Evolutionary conservation across 2,888 invertebrate genomes (phyloP).

Genomic region (Drosophila paranaensis): DNA sequence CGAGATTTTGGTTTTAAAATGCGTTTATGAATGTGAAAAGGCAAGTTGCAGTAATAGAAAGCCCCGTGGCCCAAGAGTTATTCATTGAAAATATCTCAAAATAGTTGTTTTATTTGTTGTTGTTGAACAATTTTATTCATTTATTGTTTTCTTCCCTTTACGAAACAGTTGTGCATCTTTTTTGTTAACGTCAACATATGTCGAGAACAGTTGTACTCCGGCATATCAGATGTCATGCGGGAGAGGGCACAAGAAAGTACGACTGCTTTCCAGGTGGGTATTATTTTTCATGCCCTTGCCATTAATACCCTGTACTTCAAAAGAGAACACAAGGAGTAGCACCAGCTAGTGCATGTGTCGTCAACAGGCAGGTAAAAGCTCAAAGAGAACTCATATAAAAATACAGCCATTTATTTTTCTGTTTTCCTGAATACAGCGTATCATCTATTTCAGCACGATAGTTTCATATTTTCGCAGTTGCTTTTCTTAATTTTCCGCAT

Average conservation of each 20-base stretch:
- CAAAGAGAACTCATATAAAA: background rate
- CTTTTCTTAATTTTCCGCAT: slow-evolving; percentile 55
- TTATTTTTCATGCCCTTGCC: background rate
- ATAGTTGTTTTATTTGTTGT: too few relatives aligned
- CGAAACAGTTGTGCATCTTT: background rate
- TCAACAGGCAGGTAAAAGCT: background rate
- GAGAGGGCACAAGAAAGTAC: background rate
- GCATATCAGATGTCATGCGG: slow-evolving; percentile 13
- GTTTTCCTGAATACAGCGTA: background rate
- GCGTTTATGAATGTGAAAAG: too few relatives aligned
- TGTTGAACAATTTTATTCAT: background rate
- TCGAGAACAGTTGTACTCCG: slow-evolving; percentile 5
- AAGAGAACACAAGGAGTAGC: background rate
- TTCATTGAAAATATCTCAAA: background rate
- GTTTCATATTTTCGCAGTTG: background rate
- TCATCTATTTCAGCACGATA: background rate
- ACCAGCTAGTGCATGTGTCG: background rate
- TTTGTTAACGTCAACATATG: background rate
- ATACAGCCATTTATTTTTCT: background rate
- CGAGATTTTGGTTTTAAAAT: too few relatives aligned
- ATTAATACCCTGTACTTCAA: background rate
- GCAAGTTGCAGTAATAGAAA: too few relatives aligned
- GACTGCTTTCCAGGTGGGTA: background rate
- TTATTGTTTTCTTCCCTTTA: background rate
- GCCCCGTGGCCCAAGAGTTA: too few relatives aligned